Evolutionary conservation across 2,113 vertebrate genomes (phyloP).

Genomic region (Propithecus coquereli): DNA sequence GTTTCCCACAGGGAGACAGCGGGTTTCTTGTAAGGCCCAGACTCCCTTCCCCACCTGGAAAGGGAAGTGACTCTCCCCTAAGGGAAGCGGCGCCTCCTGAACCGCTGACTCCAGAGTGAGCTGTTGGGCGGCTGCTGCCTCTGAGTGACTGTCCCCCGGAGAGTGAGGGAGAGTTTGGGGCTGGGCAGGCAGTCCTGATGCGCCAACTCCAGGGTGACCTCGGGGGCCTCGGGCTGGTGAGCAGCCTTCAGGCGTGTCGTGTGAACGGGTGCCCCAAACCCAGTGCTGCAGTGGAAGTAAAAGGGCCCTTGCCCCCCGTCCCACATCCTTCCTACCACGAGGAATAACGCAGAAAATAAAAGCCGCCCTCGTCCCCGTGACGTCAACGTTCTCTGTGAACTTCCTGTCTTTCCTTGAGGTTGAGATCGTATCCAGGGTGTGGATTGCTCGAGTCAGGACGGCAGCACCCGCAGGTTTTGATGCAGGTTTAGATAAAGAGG

Average conservation of each 20-base stretch:
- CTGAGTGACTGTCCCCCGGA: not conserved
- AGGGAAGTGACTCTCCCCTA: not conserved
- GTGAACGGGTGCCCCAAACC: not conserved
- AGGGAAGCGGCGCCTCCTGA: not conserved
- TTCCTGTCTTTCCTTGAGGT: not conserved
- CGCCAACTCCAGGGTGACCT: fast-evolving
- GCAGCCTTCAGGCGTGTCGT: fast-evolving
- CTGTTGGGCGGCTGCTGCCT: no score
- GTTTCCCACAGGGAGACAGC: not conserved
- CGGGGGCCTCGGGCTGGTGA: no score
- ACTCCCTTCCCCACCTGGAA: not conserved
- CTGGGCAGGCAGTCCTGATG: fast-evolving
- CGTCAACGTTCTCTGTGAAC: not conserved
- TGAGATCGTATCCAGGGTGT: not conserved
- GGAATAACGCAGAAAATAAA: not conserved
- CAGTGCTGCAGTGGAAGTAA: no score
- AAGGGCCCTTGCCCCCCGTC: not conserved
- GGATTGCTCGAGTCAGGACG: not conserved
- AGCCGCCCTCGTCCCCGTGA: fast-evolving
- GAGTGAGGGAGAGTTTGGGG: fast-evolving
- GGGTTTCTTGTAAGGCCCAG: not conserved
- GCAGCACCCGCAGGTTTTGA: not conserved
- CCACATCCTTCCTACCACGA: not conserved
- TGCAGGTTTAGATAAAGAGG: fast-evolving
- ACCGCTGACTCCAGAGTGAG: no score